phyloP scores from a whole-genome alignment of 2,797 vertebrate genomes.

The Ara ararauna region DNA sequence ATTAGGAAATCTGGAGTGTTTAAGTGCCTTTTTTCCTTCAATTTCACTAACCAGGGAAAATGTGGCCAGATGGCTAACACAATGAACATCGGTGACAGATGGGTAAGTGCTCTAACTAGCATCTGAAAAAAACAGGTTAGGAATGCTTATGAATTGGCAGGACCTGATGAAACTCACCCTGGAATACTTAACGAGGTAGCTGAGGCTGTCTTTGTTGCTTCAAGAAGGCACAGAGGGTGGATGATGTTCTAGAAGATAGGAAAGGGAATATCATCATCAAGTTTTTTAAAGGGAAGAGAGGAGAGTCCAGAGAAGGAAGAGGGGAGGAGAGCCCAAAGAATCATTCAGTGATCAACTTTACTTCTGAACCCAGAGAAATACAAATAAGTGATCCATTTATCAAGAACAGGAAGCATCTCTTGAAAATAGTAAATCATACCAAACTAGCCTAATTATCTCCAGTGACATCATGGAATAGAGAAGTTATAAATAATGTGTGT shows the following conservation, averaged over 20 bases:
- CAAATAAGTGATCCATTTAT: background rate
- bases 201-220: background rate
- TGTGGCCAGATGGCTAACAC: slow-evolving; percentile 69
- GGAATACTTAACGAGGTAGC: slow-evolving; percentile 58
- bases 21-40: slow-evolving; percentile 44
- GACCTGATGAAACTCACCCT: slow-evolving; percentile 38
- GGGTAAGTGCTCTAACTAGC: slow-evolving; percentile 66
- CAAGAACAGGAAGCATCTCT: background rate
- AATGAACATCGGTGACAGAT: slow-evolving; percentile 66
- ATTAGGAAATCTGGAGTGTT: slow-evolving; percentile 11
- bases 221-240: background rate
- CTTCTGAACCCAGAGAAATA: background rate
- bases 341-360: background rate
- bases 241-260: background rate
- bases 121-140: slow-evolving; percentile 61
- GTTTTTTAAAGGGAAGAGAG: background rate
- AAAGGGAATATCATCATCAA: background rate
- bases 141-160: slow-evolving; percentile 58
- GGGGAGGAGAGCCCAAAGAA: background rate
- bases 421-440: background rate
- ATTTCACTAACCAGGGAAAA: slow-evolving; percentile 28
- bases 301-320: background rate
- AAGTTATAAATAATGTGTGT: background rate
- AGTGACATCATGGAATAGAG: background rate
- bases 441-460: background rate